These are phyloP conservation scores for Cyclargus thomasi DNA, from an alignment of 1,140 invertebrate species.

Conservation along the genomic window DNA sequence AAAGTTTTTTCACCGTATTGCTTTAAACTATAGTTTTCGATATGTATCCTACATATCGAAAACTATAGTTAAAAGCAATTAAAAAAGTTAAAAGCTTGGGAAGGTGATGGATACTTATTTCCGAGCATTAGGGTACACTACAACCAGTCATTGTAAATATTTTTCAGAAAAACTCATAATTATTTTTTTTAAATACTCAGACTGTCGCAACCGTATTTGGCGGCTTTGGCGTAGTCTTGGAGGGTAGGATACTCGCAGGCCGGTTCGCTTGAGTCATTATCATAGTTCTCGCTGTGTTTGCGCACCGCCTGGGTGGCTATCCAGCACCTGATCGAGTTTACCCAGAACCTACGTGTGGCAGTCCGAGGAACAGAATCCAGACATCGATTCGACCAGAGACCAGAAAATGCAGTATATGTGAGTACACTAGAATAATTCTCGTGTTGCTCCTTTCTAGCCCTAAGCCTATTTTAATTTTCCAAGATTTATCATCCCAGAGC, in stretches of 20 bases:
- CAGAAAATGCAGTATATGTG: constrained; percentile 18
- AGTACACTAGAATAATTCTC: background rate
- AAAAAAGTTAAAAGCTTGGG: no score
- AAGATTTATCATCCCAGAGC: no score
- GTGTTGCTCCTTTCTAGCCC: constrained; percentile 19
- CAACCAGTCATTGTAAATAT: no score
- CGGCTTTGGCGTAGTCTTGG: constrained; percentile 23
- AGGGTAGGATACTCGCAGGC: constrained; percentile 24
- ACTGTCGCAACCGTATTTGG: background rate
- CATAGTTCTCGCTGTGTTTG: constrained; percentile 1
- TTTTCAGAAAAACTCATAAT: no score
- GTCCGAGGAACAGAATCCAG: constrained; percentile 11
- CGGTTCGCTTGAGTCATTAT: constrained; percentile 19
- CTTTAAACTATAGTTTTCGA: no score
- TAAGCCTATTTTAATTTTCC: constrained; percentile 15
- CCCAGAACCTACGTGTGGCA: constrained; percentile 17
- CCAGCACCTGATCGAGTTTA: background rate
- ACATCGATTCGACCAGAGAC: constrained; percentile 17
- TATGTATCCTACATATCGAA: no score
- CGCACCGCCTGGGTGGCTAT: constrained; percentile 18
- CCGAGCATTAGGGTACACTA: no score
- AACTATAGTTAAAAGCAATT: no score
- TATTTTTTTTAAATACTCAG: background rate
- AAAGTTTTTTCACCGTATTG: no score
- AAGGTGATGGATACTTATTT: no score